These are phyloP conservation scores for Istiophorus platypterus DNA, from an alignment of 2,113 vertebrate species.

Conservation along the genomic window DNA sequence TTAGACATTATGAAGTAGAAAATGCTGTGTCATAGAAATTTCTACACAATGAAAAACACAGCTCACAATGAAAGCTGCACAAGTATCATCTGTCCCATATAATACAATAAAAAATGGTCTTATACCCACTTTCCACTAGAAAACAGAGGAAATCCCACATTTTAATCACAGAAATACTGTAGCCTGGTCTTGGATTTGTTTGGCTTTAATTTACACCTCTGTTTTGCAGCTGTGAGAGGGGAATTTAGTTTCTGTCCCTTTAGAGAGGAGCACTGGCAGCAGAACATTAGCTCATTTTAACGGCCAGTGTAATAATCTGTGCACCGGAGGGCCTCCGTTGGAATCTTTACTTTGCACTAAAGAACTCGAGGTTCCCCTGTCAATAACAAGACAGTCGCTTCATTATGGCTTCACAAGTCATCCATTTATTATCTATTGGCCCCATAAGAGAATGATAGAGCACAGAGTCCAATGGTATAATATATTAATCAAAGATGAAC, in stretches of 20 bases:
- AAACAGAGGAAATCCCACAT: slow-evolving; percentile 49
- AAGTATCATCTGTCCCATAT: slow-evolving; percentile 32
- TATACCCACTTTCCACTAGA: slow-evolving; percentile 21
- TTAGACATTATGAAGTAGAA: neutral
- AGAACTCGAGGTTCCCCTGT: slow-evolving; percentile 72
- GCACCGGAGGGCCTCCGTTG: slow-evolving; percentile 70
- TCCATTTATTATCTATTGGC: slow-evolving; percentile 72
- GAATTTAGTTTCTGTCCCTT: slow-evolving; percentile 72
- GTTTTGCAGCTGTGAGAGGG: slow-evolving; percentile 79
- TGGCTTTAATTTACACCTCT: slow-evolving; percentile 84
- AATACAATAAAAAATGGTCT: slow-evolving; percentile 32
- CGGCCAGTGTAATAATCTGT: slow-evolving; percentile 80
- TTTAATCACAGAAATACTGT: slow-evolving; percentile 51
- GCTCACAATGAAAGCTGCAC: neutral
- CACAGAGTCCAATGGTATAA: slow-evolving; percentile 57
- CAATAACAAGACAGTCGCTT: slow-evolving; percentile 78
- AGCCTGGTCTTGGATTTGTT: slow-evolving; percentile 44
- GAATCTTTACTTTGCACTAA: slow-evolving; percentile 62
- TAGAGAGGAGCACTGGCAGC: slow-evolving; percentile 67
- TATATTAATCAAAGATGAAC: slow-evolving; percentile 70
- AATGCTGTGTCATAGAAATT: neutral
- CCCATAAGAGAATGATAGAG: slow-evolving; percentile 56
- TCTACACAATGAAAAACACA: neutral
- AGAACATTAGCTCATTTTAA: slow-evolving; percentile 82
- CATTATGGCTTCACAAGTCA: slow-evolving; percentile 80